Base-by-base conservation (phyloP, 2,113 vertebrate genomes). In the Mus pahari region DNA sequence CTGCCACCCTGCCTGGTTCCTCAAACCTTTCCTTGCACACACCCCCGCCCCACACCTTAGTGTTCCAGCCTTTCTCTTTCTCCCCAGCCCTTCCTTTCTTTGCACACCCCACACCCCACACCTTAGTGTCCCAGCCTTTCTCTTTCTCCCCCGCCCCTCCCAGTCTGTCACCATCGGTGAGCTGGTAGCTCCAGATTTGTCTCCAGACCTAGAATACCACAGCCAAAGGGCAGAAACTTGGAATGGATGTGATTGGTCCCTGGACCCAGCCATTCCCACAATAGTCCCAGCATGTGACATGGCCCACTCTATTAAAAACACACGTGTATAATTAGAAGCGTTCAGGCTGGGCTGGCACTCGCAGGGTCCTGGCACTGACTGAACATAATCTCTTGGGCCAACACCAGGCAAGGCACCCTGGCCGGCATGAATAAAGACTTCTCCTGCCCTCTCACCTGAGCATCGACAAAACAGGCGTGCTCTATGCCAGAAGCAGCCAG, bases 391-490 rank as follows among this genome's bases (percentile, higher is more conserved):
- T 62, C 42, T 48, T 16, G 7, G 33, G 33, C 3, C 31, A 73
- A 11, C 45, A 71, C 16, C 48, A 53, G 66, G 60, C 48, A 7
- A 45, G 36, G 68, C 33, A 11, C 36, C 31, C 82, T n/a, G 58
- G 24, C 20, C 42, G n/a, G 1, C 19, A 24, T 16, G 73, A 36
- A 64, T 0, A 4, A n/a, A 31, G 60, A 55, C 64, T 45, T 26
- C 55, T 22, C 9, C 71, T 20, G 0, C 4, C 7, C 13, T 16
- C 33, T 36, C 0, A 3, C 50, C 7, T 10, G 19, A 55, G 3
- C 86, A 70, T 0, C 22, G 11, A 66, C 39, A 48, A 66, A 48
- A 48, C 16, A 86, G 60, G 60, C 45, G 24, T 26, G 31, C 17
- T 48, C 3, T 50, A 3, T 4, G 62, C 42, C 64, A 70, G 60